Evolutionary conservation across 2,797 vertebrate species (phyloP), one percentile per base, ranked within the genome.

Genomic region (Arnoldichthys spilopterus): DNA sequence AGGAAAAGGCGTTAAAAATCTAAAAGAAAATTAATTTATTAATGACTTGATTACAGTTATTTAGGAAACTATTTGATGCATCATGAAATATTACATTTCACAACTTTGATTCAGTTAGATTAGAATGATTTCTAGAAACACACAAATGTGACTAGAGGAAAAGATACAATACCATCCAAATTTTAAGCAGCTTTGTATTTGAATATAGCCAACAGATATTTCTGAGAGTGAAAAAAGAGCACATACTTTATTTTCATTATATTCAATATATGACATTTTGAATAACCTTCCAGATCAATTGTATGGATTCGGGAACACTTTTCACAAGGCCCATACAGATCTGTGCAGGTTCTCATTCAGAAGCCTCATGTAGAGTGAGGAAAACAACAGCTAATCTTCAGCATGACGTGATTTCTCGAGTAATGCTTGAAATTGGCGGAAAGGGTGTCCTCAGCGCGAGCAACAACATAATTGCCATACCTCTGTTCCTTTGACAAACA

Each of bases 401-500:
- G 6, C 20, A n/a, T 26, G 54, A 32, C 45, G 59, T 2, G 9
- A 67, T 67, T 73, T 59, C 51, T 34, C 6, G 3, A 1, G 26
- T 59, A 32, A 34, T 53, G 20, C 24, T 32, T 47, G 34, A 58
- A 72, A 63, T 37, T 37, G 76, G 32, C 34, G 30, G 13, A 64
- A 56, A 71, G 40, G 28, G 40, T 22, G 47, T 54, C 56, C 54
- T 68, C 45, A 11, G 34, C 45, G 5, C 34, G 12, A 59, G 30
- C 45, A 28, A 45, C 80, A 68, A 32, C 45, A 68, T 84, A 56
- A 49, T 40, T 61, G 49, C n/a, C 53, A 45, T 30, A 56, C 70
- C 20, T 68, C 47, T 4, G 20, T 72, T 72, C 20, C 51, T 64
- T 40, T 40, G n/a, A 51, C 59, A 54, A 56, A 26, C 7, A 32